Percentiles rank a stretch among this genome's conserved stretches.
Conservation (phyloP, 2,888 invertebrate genomes). For the Saturnia japonica region DNA sequence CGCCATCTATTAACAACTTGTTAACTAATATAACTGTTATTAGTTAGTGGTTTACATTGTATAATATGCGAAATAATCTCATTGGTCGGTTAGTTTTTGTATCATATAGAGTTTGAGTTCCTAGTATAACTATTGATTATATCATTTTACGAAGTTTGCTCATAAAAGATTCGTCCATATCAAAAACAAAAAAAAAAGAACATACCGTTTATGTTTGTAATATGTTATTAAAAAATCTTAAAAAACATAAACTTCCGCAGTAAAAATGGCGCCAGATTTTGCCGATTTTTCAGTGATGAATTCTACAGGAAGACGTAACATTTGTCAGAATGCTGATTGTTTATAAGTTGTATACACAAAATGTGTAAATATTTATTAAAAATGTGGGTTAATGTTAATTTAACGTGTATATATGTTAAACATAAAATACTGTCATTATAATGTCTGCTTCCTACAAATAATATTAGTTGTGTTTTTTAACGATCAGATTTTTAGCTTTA, state of each 20-base stretch:
- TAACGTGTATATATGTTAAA: background rate
- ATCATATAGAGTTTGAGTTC: too few relatives aligned
- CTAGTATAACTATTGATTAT: too few relatives aligned
- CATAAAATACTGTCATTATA: slow-evolving; percentile 1
- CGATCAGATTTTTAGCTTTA: background rate
- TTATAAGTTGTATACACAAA: background rate
- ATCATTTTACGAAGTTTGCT: background rate
- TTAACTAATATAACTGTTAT: too few relatives aligned
- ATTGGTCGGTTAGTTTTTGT: too few relatives aligned
- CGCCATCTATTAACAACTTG: too few relatives aligned
- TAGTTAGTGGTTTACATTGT: too few relatives aligned
- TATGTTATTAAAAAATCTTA: background rate
- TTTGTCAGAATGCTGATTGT: slow-evolving; percentile 1
- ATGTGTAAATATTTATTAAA: background rate
- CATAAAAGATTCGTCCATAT: background rate
- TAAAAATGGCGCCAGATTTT: background rate
- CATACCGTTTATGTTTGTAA: background rate
- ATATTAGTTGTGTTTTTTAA: background rate
- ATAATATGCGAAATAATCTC: too few relatives aligned
- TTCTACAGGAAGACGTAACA: slow-evolving; percentile 7
- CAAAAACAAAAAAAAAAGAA: background rate
- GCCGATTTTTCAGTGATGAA: background rate
- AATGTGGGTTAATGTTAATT: slow-evolving; percentile 6
- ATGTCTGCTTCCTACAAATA: background rate
- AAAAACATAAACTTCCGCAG: background rate